phyloP scores from a whole-genome alignment of 2,113 vertebrate genomes.

The Hydrochoerus hydrochaeris region DNA sequence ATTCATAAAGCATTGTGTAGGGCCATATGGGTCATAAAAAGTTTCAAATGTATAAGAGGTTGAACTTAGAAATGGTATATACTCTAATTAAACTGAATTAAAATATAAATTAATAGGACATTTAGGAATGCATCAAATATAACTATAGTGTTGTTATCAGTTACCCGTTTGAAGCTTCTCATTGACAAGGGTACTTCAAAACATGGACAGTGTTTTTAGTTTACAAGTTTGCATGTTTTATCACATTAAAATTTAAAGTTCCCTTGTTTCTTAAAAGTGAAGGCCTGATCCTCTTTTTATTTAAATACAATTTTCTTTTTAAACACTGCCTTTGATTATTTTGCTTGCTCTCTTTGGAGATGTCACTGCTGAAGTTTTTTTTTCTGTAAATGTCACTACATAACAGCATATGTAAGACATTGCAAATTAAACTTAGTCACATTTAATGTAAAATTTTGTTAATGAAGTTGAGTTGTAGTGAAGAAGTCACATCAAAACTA shows the following conservation, averaged over 20 bases:
- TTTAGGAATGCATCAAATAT: not conserved
- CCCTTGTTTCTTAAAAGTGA: constrained; percentile 39
- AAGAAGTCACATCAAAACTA: constrained; percentile 34
- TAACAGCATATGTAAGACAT: not conserved
- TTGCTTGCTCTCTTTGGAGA: not conserved
- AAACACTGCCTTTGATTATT: constrained; percentile 36
- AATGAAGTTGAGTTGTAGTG: constrained; percentile 27
- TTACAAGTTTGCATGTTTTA: constrained; percentile 38
- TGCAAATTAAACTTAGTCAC: constrained; percentile 39
- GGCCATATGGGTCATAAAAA: not conserved
- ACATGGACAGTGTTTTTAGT: no score
- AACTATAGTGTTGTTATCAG: not conserved
- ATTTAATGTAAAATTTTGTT: constrained; percentile 46
- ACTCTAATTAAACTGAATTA: not conserved
- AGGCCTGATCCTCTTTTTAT: not conserved
- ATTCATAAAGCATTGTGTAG: not conserved
- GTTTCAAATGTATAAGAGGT: not conserved
- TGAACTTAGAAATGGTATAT: not conserved
- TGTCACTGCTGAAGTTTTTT: constrained; percentile 11
- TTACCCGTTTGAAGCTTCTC: not conserved
- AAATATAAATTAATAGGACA: constrained; percentile 18
- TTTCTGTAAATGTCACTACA: constrained; percentile 42
- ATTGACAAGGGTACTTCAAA: not conserved
- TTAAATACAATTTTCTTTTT: constrained; percentile 33
- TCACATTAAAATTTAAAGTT: constrained; percentile 39